phyloP scores from a whole-genome alignment of 2,888 invertebrate species.

The Ectobius pallidus region DNA sequence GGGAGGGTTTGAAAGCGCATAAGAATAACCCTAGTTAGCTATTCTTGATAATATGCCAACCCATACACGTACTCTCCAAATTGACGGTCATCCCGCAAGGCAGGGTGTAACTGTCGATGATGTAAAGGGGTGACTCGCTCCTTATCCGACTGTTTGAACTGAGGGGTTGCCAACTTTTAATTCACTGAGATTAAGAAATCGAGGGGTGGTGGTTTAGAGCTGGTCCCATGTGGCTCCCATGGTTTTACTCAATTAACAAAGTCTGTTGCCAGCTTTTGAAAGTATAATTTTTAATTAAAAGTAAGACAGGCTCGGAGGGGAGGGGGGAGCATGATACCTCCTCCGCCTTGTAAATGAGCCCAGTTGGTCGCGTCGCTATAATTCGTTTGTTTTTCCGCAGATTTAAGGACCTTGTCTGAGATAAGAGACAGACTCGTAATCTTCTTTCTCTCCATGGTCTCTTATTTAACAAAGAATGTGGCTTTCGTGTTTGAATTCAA shows the following conservation, averaged over 20 bases:
- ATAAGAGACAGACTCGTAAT: no score
- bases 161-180: conserved; percentile 14
- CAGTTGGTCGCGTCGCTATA: no score
- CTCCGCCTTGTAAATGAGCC: conserved; percentile 1
- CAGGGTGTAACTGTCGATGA: neutral
- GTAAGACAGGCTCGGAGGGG: conserved; percentile 20
- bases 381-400: no score
- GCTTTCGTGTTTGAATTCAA: no score
- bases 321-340: neutral
- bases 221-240: conserved; percentile 30
- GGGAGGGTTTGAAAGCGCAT: no score
- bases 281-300: conserved; percentile 41
- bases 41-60: no score
- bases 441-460: no score
- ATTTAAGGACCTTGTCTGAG: no score
- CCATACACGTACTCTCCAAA: no score
- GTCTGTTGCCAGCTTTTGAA: conserved; percentile 33
- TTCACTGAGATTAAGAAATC: neutral
- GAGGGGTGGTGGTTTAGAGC: neutral
- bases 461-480: no score
- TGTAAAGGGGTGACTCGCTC: neutral
- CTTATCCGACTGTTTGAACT: neutral
- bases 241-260: conserved; percentile 38
- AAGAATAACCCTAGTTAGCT: no score
- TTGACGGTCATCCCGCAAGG: neutral